Percentiles rank a stretch among this genome's conserved stretches.
Conservation (phyloP, 2,888 invertebrate species). For the Autographa pulchrina region DNA sequence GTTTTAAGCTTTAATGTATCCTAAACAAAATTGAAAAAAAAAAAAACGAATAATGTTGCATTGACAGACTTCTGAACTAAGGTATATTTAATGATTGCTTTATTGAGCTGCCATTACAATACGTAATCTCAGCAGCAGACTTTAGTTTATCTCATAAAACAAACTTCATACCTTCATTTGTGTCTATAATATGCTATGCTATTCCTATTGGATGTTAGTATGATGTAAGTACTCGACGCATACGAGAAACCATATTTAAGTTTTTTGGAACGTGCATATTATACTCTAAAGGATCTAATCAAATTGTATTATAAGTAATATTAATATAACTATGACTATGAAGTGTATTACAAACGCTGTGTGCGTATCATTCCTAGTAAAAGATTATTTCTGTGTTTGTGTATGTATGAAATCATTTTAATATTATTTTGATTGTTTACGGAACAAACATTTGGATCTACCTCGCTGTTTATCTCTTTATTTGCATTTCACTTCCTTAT, state of each 20-base stretch:
- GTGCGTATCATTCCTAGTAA: conserved; percentile 68
- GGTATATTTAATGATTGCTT: conserved; percentile 54
- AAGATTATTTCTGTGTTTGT: conserved; percentile 54
- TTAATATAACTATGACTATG: conserved; percentile 54
- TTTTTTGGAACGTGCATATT: conserved; percentile 27
- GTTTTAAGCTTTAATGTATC: conserved; percentile 81
- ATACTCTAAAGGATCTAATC: conserved; percentile 44
- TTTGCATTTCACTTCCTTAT: conserved; percentile 69
- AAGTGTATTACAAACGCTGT: conserved; percentile 49
- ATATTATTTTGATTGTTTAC: conserved; percentile 48
- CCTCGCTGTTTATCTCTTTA: conserved; percentile 74
- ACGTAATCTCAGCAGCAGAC: conserved; percentile 34
- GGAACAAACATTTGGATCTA: conserved; percentile 78
- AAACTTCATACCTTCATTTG: conserved; percentile 21
- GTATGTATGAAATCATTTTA: conserved; percentile 49
- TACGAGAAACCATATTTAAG: conserved; percentile 29
- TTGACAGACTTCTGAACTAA: conserved; percentile 56
- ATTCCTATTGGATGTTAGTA: conserved; percentile 40
- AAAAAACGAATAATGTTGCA: conserved; percentile 28
- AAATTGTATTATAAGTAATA: conserved; percentile 48
- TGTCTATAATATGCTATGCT: conserved; percentile 13
- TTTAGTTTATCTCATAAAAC: conserved; percentile 29
- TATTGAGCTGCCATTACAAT: conserved; percentile 63
- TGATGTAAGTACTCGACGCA: conserved; percentile 18
- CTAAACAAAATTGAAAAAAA: conserved; percentile 40